Evolutionary conservation across 2,113 vertebrate genomes (phyloP), one percentile per base, ranked within the genome.

Genomic region (Abramis brama): DNA sequence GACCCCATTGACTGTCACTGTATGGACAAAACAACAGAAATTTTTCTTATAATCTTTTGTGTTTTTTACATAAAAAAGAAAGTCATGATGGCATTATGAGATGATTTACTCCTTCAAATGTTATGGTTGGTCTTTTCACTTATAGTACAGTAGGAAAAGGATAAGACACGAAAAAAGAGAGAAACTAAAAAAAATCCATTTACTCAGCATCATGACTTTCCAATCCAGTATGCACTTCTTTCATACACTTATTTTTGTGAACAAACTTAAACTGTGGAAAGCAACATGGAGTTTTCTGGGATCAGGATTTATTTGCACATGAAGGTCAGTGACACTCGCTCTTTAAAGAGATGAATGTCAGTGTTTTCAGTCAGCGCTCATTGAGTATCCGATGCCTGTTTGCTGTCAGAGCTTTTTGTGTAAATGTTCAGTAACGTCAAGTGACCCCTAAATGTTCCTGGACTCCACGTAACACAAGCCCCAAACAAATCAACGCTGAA

Each of bases 291-390:
- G n/a, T n/a, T n/a, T 27, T 7, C 55, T 9, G 19, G 19, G 55
- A 21, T 57, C 19, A 23, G 55, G 90, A 94, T 88, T 86, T 88
- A 86, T 88, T 79, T 75, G 62, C 84, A 50, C 84, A 74, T 88
- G 76, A 88, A 79, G 27, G 68, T 64, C 85, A 73, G 21, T 78
- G 80, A 84, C 85, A 74, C 6, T 17, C 5, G 59, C 77, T 43
- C 82, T 75, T 66, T 79, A 84, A 87, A 87, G 64, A 87, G 86
- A 87, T 57, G 66, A 66, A 84, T 87, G 82, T 87, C 75, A 57
- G 43, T n/a, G 27, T 39, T 13, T 78, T 39, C 19, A 57, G 1
- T 57, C 23, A 23, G 66, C 8, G 6, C 19, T 76, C 17, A 1
- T 55, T 27, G 30, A 84, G 83, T 75, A 87, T 87, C 86, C 4